Evolutionary conservation across 2,888 invertebrate species (phyloP).

Genomic region (Cylindroiulus punctatus): DNA sequence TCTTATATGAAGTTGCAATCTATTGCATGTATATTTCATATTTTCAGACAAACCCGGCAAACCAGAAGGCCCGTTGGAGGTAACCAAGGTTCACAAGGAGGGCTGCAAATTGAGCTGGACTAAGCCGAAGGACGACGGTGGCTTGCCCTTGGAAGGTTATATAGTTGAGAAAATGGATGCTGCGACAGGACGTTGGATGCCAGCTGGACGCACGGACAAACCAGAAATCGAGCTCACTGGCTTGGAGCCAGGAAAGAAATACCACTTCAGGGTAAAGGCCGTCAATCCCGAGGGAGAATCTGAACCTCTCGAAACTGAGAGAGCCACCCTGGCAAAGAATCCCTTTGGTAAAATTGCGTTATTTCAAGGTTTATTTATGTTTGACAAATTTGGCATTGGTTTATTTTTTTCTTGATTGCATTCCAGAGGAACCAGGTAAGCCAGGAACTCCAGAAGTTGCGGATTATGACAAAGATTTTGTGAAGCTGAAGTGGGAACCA

Average conservation of each 20-base stretch:
- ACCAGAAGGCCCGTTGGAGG: constrained; percentile 83
- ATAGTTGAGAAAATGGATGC: constrained; percentile 74
- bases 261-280: constrained; percentile 97
- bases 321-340: constrained; percentile 96
- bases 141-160: constrained; percentile 91
- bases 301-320: constrained; percentile 93
- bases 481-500: constrained; percentile 91
- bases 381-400: not conserved
- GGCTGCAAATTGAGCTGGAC: constrained; percentile 92
- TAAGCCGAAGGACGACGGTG: constrained; percentile 96
- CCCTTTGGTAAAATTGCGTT: constrained; percentile 79
- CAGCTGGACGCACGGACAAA: constrained; percentile 86
- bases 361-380: not conserved
- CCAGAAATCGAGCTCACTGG: constrained; percentile 81
- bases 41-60: constrained; percentile 65
- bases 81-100: constrained; percentile 88
- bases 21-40: too few species aligned
- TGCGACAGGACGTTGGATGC: constrained; percentile 80
- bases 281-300: constrained; percentile 99
- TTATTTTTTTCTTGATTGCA: not conserved
- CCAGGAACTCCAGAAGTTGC: constrained; percentile 89
- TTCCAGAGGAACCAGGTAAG: constrained; percentile 85
- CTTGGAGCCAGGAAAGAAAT: constrained; percentile 92
- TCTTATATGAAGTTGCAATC: not conserved
- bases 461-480: constrained; percentile 97